Base-by-base conservation (phyloP, 2,888 invertebrate genomes). In the Tanypteryx hageni region DNA sequence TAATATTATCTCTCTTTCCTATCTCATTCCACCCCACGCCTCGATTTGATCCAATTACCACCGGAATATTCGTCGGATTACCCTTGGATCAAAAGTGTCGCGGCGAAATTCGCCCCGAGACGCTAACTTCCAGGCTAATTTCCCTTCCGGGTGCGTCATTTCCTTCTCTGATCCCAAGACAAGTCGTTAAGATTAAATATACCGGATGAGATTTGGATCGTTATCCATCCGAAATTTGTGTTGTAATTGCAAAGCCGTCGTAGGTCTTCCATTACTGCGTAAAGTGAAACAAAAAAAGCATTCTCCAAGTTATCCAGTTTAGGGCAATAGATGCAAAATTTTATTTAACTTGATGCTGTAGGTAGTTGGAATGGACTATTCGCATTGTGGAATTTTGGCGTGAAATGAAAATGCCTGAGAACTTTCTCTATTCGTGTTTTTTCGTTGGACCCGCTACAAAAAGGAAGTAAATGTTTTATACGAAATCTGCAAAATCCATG, bases 1-100 rank as follows among this genome's bases (percentile, higher is more conserved):
- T 68, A n/a, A 68, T 68, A 16, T 68, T 68, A 68, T 68, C 76
- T 7, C 10, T 27, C 22, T 10, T 68, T n/a, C 22, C 18, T 18
- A 9, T 22, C 22, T 22, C 68, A 68, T 68, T 76, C 22, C 76
- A 22, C 27, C 13, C 27, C 27, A 1, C 13, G 11, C 76, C 76
- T 7, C 76, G 76, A 76, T 76, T 76, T 76, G 76, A 76, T 76
- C 76, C 22, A 76, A 76, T 76, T 76, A 76, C 76, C 22, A 22
- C 76, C 22, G 76, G 76, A 76, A 76, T n/a, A 76, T 76, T 76
- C 27, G 9, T 76, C 27, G 76, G 76, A 76, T 76, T 76, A 76
- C 76, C 76, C 27, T 27, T 27, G 76, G 76, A 76, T 76, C 76
- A 76, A 44, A 44, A 44, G 44, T 44, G 44, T 44, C 44, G 44